Conservation (phyloP, 2,797 vertebrate species). For the Epinephelus awoara region DNA sequence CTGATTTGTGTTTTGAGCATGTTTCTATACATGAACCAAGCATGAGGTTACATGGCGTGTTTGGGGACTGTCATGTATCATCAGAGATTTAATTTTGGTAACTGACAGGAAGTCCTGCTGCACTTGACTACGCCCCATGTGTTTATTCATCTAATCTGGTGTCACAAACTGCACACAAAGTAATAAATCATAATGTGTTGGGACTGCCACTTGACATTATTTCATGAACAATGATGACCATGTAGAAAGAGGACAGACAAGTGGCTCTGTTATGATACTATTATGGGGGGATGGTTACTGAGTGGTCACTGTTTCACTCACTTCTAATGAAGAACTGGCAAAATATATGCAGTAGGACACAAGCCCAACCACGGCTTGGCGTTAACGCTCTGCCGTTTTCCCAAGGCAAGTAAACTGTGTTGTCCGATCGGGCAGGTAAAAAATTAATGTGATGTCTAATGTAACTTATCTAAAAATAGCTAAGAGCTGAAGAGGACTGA, state of each 20-base stretch:
- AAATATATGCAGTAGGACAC: too few species aligned
- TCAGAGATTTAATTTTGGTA: neutral
- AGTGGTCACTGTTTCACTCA: too few species aligned
- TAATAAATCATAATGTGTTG: neutral
- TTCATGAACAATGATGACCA: neutral
- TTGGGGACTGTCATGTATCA: neutral
- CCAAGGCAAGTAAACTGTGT: too few species aligned
- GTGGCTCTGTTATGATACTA: too few species aligned
- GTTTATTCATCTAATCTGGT: slow-evolving; percentile 1
- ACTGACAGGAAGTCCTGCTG: neutral
- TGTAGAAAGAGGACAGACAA: neutral
- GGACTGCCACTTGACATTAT: neutral
- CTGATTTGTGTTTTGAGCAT: neutral
- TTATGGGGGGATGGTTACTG: too few species aligned
- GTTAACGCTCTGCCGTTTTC: too few species aligned
- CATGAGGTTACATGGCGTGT: neutral
- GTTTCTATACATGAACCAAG: neutral
- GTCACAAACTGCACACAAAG: neutral
- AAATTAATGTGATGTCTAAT: too few species aligned
- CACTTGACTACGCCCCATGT: neutral
- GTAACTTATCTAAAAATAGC: too few species aligned
- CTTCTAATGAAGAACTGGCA: too few species aligned
- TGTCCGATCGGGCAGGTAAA: too few species aligned
- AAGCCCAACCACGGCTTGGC: too few species aligned
- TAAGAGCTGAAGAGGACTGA: too few species aligned